A percentile compares a stretch with the other conserved stretches of the same genome.
Conservation (phyloP, 1,140 invertebrate species). For the Megathymus violae region DNA sequence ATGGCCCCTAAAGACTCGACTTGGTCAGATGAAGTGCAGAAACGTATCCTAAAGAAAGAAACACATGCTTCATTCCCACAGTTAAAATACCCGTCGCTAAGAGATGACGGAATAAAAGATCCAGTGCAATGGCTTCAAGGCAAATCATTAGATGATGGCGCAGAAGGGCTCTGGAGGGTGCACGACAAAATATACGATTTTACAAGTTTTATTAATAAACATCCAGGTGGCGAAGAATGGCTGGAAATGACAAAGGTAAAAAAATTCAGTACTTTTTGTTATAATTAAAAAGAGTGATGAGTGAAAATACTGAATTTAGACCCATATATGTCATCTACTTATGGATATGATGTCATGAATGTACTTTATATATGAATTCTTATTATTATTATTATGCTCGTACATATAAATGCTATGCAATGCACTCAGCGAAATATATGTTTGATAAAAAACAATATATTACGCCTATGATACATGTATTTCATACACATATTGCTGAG, state of each 20-base stretch:
- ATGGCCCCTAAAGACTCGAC: constrained; percentile 49
- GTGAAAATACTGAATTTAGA: too few relatives aligned
- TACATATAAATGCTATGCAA: too few relatives aligned
- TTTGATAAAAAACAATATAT: too few relatives aligned
- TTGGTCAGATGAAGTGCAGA: constrained; percentile 46
- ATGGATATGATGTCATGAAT: too few relatives aligned
- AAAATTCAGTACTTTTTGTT: too few relatives aligned
- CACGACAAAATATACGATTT: constrained; percentile 91
- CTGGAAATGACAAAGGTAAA: constrained; percentile 86
- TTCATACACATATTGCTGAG: too few relatives aligned
- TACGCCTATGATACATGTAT: too few relatives aligned
- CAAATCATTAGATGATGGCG: constrained; percentile 88
- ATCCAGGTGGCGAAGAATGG: constrained; percentile 92
- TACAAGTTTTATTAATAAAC: constrained; percentile 85
- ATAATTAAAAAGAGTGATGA: too few relatives aligned
- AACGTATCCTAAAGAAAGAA: constrained; percentile 56
- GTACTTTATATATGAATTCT: too few relatives aligned
- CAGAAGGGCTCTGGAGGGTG: constrained; percentile 91
- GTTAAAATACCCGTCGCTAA: constrained; percentile 78
- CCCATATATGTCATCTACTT: too few relatives aligned
- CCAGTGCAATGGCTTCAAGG: constrained; percentile 85
- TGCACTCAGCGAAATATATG: too few relatives aligned
- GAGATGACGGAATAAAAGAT: constrained; percentile 71
- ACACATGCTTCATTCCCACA: constrained; percentile 72
- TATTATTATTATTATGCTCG: too few relatives aligned